Conservation (phyloP, 2,888 invertebrate genomes). For the Rhynchonema sp. region DNA sequence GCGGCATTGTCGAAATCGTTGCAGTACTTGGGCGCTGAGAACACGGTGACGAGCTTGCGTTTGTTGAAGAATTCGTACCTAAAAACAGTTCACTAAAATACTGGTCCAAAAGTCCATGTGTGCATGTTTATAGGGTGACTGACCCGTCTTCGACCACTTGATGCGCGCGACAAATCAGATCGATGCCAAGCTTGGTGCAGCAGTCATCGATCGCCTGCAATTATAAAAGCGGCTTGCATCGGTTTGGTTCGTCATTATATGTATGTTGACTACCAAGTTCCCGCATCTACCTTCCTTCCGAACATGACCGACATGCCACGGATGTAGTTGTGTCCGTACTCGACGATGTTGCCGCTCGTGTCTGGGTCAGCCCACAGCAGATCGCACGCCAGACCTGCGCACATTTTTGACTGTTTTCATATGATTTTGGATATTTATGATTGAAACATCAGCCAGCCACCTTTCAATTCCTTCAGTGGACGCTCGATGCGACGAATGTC, state of each 20-base stretch:
- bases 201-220: not conserved
- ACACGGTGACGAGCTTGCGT: too few species aligned
- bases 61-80: too few species aligned
- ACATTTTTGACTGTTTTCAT: too few species aligned
- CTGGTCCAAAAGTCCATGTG: too few species aligned
- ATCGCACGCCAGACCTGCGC: slow-evolving; percentile 32
- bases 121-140: too few species aligned
- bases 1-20: too few species aligned
- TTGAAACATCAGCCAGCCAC: too few species aligned
- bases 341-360: not conserved
- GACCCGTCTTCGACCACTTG: not conserved
- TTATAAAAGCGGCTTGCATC: too few species aligned
- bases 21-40: too few species aligned
- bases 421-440: too few species aligned
- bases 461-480: not conserved
- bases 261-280: too few species aligned
- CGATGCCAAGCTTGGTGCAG: not conserved
- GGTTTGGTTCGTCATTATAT: not conserved
- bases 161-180: slow-evolving; percentile 5
- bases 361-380: slow-evolving; percentile 30
- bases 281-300: slow-evolving; percentile 1
- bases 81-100: too few species aligned
- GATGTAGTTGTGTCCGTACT: not conserved
- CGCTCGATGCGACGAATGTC: not conserved
- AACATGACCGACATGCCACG: slow-evolving; percentile 4